Conservation (phyloP, 2,113 vertebrate species). For the Tupaia tana region DNA sequence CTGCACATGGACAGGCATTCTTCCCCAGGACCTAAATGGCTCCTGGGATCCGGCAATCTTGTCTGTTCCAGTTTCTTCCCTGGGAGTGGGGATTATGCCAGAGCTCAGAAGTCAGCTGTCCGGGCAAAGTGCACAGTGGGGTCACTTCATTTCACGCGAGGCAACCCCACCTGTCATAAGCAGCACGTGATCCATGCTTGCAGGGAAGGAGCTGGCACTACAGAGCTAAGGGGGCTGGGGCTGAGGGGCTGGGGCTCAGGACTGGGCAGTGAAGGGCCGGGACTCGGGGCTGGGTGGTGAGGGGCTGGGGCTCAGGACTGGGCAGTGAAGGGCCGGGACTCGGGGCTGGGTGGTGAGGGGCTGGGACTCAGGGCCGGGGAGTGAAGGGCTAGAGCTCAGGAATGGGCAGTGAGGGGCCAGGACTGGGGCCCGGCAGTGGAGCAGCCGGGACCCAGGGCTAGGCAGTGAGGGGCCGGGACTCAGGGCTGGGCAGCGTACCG, state of each 20-base stretch:
- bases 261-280: background rate
- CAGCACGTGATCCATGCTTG: background rate
- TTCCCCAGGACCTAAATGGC: background rate
- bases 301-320: no score
- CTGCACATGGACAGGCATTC: background rate
- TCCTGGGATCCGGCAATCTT: background rate
- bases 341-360: no score
- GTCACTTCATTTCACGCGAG: background rate
- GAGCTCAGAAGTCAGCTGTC: background rate
- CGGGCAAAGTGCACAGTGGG: background rate
- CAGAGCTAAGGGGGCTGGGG: background rate
- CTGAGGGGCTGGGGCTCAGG: background rate
- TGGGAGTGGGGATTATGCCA: background rate
- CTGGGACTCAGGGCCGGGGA: no score
- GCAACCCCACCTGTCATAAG: background rate
- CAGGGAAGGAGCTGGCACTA: background rate
- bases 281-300: background rate
- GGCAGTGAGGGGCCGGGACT: background rate
- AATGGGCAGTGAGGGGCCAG: no score
- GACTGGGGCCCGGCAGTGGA: no score
- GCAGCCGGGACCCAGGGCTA: no score
- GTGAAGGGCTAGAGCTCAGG: no score
- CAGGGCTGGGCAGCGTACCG: background rate
- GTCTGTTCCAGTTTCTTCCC: background rate
- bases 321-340: no score